Conservation (phyloP, 2,113 vertebrate genomes). For the Diphyllodes magnificus region DNA sequence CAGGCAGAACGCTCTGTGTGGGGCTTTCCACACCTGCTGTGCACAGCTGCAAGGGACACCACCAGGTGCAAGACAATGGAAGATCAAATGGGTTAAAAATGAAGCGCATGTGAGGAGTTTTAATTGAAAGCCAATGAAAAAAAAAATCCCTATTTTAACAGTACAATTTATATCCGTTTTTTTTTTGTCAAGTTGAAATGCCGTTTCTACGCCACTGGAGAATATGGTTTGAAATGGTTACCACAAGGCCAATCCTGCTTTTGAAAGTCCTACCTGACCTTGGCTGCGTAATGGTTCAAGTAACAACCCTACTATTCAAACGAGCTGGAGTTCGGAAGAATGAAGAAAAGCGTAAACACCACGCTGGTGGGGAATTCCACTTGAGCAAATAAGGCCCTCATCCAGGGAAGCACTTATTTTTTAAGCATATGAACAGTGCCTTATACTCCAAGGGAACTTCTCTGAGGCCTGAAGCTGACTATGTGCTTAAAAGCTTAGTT, state of each 20-base stretch:
- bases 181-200: slow-evolving; percentile 24
- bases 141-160: neutral
- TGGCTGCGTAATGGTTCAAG: slow-evolving; percentile 56
- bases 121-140: neutral
- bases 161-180: neutral
- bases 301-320: slow-evolving; percentile 57
- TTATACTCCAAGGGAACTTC: slow-evolving; percentile 3
- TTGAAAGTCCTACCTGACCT: slow-evolving; percentile 47
- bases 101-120: neutral
- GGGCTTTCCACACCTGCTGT: neutral
- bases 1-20: neutral
- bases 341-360: slow-evolving; percentile 45
- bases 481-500: neutral
- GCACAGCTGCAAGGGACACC: neutral
- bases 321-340: slow-evolving; percentile 62
- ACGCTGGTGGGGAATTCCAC: slow-evolving; percentile 48
- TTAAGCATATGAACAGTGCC: slow-evolving; percentile 34
- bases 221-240: slow-evolving; percentile 57
- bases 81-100: neutral
- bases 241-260: slow-evolving; percentile 22
- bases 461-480: neutral
- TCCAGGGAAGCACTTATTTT: slow-evolving; percentile 55
- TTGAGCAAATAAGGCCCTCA: slow-evolving; percentile 57
- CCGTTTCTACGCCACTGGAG: slow-evolving; percentile 4
- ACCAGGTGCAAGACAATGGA: slow-evolving; percentile 2